Evolutionary conservation across 2,797 vertebrate species (phyloP), one percentile per base, ranked within the genome.

Genomic region (Gadopsis marmoratus): DNA sequence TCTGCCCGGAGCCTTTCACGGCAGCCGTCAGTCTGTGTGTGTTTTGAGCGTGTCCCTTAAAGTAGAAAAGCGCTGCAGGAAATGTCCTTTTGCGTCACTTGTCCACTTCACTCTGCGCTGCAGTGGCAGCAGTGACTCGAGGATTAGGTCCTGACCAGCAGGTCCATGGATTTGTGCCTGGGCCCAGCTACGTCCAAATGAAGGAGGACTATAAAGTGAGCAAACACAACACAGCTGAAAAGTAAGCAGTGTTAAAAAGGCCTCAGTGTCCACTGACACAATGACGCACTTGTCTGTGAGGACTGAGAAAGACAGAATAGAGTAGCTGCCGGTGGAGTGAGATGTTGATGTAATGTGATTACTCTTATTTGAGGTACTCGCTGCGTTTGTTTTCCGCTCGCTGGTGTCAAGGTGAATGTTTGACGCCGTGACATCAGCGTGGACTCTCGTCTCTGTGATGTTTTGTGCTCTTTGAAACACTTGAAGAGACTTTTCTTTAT

Each of bases 171-270:
- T 7, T 51, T 47, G n/a, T 33, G 35, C 17, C 47, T 50, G 39
- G 0, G 1, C 65, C 47, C 59, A 33, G 23, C 63, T 33, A 14
- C 10, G 59, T 81, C 48, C 0, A 2, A 66, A 48, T 53, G 74
- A 83, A 71, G 65, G 75, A 80, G 63, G 68, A 66, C 62, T 69
- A 77, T 72, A 83, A 89, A 85, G 63, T 3, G 5, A 74, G 53
- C 84, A 83, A 88, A 88, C 83, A 89, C 26, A 86, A 80, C 81
- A 62, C 50, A 66, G 56, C 85, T 55, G 80, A 65, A 92, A 89
- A 85, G 76, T 82, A 91, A 93, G 92, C 91, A 86, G 74, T 86
- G 79, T 80, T 79, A 85, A 87, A 88, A 76, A 72, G 81, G 10
- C 53, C 73, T 80, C 66, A 90, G 82, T 93, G 81, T 89, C 50